These are phyloP conservation scores for Stramonita haemastoma DNA, from an alignment of 2,888 invertebrate genomes.

Conservation along the genomic window DNA sequence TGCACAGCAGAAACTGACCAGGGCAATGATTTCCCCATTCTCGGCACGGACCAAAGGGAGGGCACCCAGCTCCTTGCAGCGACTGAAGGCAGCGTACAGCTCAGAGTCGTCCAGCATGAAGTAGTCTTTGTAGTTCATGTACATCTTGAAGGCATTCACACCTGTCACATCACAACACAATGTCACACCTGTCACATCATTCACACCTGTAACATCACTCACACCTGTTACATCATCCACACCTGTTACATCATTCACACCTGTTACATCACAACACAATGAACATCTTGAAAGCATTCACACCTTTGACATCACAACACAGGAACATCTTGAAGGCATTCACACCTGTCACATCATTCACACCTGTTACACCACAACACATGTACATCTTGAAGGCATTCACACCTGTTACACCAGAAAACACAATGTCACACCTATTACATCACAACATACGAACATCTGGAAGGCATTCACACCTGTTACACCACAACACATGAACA, in stretches of 20 bases:
- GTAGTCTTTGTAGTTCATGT: constrained; percentile 95
- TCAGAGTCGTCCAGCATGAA: constrained; percentile 95
- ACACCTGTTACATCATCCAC: no score
- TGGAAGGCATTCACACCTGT: constrained; percentile 94
- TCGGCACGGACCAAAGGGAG: constrained; percentile 98
- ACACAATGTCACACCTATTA: no score
- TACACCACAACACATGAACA: constrained; percentile 86
- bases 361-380: constrained; percentile 80
- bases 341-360: no score
- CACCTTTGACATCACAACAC: no score
- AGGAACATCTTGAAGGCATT: no score
- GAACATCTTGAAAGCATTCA: constrained; percentile 96
- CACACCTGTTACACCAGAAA: no score
- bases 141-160: constrained; percentile 98
- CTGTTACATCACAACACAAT: constrained; percentile 83
- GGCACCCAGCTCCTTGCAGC: constrained; percentile 90
- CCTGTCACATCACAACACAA: no score
- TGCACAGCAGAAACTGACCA: constrained; percentile 77
- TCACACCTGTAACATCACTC: no score
- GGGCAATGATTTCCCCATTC: constrained; percentile 94
- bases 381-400: constrained; percentile 97
- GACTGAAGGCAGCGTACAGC: constrained; percentile 89
- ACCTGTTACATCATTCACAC: no score
- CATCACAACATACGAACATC: no score
- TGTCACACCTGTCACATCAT: no score